Evolutionary conservation across 2,888 invertebrate species (phyloP).

Genomic region (Eurois occulta): DNA sequence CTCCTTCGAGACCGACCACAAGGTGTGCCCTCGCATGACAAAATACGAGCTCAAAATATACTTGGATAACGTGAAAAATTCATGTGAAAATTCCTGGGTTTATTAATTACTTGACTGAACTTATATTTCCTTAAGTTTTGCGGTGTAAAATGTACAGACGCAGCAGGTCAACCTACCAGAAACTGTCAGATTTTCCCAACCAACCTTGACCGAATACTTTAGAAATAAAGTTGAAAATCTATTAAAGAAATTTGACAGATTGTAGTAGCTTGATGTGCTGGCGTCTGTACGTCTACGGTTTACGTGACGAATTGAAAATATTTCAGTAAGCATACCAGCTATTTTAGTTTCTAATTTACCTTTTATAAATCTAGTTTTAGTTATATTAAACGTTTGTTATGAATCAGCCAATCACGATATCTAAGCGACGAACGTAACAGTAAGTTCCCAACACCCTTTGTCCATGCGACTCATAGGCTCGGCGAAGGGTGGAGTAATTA

Average conservation of each 20-base stretch:
- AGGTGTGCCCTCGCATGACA: conserved; percentile 82
- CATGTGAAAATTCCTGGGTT: conserved; percentile 40
- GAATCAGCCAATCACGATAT: conserved; percentile 22
- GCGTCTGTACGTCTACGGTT: conserved; percentile 36
- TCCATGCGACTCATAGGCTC: conserved; percentile 50
- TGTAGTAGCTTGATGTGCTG: no score
- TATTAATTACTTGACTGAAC: conserved; percentile 27
- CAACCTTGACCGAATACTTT: no score
- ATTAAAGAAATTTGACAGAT: no score
- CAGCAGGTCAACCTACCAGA: no score
- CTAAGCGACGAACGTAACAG: background rate
- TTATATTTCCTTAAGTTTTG: conserved; percentile 51
- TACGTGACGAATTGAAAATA: conserved; percentile 46
- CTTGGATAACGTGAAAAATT: conserved; percentile 50
- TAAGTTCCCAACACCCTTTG: conserved; percentile 34
- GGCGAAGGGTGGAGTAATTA: conserved; percentile 84
- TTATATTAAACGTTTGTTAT: background rate
- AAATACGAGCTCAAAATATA: conserved; percentile 61
- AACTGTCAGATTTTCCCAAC: no score
- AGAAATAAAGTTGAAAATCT: no score
- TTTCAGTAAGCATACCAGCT: background rate
- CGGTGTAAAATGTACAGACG: conserved; percentile 3
- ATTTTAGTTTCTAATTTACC: background rate
- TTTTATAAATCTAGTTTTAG: conserved; percentile 3
- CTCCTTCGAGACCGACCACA: conserved; percentile 87